A percentile compares a stretch with the other conserved stretches of the same genome.
Evolutionary conservation across 1,140 invertebrate species (phyloP).

Genomic region (Holotrichia oblita): DNA sequence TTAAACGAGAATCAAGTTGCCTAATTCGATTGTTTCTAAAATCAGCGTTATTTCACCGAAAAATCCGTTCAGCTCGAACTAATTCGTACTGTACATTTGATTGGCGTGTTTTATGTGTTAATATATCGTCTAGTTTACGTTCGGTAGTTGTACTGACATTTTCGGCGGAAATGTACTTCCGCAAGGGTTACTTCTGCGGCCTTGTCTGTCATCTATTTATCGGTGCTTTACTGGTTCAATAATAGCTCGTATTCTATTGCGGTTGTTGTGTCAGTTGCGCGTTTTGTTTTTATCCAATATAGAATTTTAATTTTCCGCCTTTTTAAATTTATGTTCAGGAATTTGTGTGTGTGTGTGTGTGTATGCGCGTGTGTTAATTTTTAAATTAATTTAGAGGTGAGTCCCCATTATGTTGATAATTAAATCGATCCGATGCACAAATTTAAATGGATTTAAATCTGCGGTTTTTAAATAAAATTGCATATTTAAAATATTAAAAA

Average conservation of each 20-base stretch:
- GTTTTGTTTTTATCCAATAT: background rate
- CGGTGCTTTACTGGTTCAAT: background rate
- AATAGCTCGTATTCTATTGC: background rate
- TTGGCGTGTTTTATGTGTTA: too few relatives aligned
- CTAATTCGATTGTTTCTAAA: background rate
- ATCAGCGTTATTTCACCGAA: background rate
- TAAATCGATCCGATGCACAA: background rate
- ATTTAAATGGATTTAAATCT: background rate
- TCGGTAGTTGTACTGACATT: background rate
- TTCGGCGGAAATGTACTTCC: constrained; percentile 7
- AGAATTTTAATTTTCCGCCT: too few relatives aligned
- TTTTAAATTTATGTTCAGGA: too few relatives aligned
- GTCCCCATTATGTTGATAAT: background rate
- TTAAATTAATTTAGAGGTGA: background rate
- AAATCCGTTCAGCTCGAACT: background rate
- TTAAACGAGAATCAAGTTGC: background rate
- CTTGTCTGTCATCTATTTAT: constrained; percentile 9
- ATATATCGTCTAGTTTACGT: background rate
- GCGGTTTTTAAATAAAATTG: background rate
- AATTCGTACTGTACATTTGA: background rate
- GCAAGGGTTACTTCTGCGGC: background rate
- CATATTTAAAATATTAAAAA: background rate
- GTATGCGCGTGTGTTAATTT: background rate
- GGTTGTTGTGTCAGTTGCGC: background rate
- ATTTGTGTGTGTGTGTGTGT: too few relatives aligned